Conservation (phyloP, 2,113 vertebrate genomes). For the Pseudorectes ferrugineus region DNA sequence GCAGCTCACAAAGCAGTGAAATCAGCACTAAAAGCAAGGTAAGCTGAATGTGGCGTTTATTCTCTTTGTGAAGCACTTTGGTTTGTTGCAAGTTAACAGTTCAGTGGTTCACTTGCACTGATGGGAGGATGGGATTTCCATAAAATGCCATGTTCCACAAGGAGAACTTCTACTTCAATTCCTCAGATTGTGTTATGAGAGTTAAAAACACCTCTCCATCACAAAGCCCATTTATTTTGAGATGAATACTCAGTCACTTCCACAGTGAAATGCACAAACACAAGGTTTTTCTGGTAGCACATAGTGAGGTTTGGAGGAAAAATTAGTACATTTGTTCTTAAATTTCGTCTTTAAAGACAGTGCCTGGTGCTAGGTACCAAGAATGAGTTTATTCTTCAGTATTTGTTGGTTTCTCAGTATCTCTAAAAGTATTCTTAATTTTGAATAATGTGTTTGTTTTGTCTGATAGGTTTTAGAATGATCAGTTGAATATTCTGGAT, state of each 20-base stretch:
- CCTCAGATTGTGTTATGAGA: background rate
- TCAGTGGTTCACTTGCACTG: background rate
- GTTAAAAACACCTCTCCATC: background rate
- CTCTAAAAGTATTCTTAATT: background rate
- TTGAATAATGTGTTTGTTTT: background rate
- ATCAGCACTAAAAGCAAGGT: slow-evolving; percentile 99
- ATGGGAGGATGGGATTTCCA: background rate
- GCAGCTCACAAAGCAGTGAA: slow-evolving; percentile 98
- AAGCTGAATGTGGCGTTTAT: background rate
- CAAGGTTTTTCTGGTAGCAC: background rate
- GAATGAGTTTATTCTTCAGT: background rate
- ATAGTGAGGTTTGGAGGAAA: background rate
- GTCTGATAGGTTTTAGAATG: background rate
- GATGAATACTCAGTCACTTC: background rate
- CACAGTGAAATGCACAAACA: background rate
- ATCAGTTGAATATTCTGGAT: background rate
- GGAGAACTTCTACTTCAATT: background rate
- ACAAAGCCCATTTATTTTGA: background rate
- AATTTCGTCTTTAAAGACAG: background rate
- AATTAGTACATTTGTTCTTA: background rate
- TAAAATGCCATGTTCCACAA: background rate
- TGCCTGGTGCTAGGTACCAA: background rate
- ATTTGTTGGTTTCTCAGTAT: background rate
- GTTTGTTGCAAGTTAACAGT: background rate
- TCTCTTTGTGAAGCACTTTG: background rate